phyloP scores from a whole-genome alignment of 2,888 invertebrate species.

The Nomada goodeniana region DNA sequence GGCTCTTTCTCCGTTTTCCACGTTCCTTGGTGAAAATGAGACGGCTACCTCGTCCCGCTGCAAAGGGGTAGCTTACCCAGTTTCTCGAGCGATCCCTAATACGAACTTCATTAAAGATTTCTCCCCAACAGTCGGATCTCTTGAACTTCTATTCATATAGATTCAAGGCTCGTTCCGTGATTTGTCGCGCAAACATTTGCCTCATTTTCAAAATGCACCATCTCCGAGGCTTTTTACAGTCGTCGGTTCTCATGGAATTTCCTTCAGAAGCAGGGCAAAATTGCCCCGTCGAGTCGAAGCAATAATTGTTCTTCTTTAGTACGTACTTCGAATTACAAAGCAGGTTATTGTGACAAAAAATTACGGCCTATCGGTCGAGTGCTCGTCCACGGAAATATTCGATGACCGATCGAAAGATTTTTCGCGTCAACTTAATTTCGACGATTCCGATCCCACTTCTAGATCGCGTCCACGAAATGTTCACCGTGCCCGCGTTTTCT shows the following conservation, averaged over 20 bases:
- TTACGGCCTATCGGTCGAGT: too few relatives aligned
- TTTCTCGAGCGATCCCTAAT: slow-evolving; percentile 54
- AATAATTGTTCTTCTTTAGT: not conserved
- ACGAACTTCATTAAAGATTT: slow-evolving; percentile 65
- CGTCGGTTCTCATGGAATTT: slow-evolving; percentile 29
- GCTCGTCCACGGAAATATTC: too few relatives aligned
- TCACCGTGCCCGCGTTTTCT: slow-evolving; percentile 15
- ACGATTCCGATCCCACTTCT: slow-evolving; percentile 51
- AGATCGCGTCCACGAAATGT: slow-evolving; percentile 11
- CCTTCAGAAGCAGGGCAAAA: not conserved
- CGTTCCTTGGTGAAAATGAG: slow-evolving; percentile 34
- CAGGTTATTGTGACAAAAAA: slow-evolving; percentile 16
- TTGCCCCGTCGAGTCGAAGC: slow-evolving; percentile 10
- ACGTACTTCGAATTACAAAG: not conserved
- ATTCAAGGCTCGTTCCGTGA: slow-evolving; percentile 43
- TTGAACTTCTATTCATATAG: slow-evolving; percentile 52
- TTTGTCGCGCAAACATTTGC: slow-evolving; percentile 54
- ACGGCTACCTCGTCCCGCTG: slow-evolving; percentile 19
- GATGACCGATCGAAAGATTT: slow-evolving; percentile 3
- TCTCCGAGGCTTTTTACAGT: slow-evolving; percentile 19
- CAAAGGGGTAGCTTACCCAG: slow-evolving; percentile 54
- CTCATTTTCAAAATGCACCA: slow-evolving; percentile 39
- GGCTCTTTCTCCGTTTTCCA: slow-evolving; percentile 1
- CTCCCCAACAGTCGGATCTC: slow-evolving; percentile 37
- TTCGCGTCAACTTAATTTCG: slow-evolving; percentile 52